Percentiles rank a stretch among this genome's conserved stretches.
phyloP scores from a whole-genome alignment of 2,888 invertebrate species.

The Andrena chrysosceles region DNA sequence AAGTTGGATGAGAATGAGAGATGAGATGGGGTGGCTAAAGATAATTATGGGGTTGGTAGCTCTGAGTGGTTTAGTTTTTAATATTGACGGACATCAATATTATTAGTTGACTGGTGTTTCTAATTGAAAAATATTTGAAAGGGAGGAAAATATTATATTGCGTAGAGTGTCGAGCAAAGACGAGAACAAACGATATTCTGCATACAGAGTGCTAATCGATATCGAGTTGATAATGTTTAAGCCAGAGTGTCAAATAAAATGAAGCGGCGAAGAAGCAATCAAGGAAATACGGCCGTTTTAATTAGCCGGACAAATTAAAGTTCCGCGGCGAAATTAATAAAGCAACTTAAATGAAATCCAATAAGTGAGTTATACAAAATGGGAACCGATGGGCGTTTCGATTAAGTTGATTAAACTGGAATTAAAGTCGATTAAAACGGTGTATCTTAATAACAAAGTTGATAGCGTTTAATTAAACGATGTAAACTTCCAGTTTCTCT shows the following conservation, averaged over 20 bases:
- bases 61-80: too few species aligned
- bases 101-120: too few species aligned
- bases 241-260: constrained; percentile 24
- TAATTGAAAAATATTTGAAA: too few species aligned
- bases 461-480: constrained; percentile 43
- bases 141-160: too few species aligned
- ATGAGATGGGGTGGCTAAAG: too few species aligned
- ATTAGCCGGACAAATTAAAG: constrained; percentile 38
- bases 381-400: constrained; percentile 41
- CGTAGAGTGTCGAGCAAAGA: too few species aligned
- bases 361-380: constrained; percentile 49
- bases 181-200: neutral
- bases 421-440: constrained; percentile 55
- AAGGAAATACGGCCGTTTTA: constrained; percentile 22
- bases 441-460: constrained; percentile 42
- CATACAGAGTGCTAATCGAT: constrained; percentile 22
- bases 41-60: too few species aligned
- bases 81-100: too few species aligned
- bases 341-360: constrained; percentile 46
- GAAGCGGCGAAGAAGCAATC: constrained; percentile 15
- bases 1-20: too few species aligned
- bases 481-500: constrained; percentile 18
- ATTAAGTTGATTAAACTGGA: constrained; percentile 55
- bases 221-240: constrained; percentile 23
- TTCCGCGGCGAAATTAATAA: constrained; percentile 36